phyloP scores from a whole-genome alignment of 2,113 vertebrate species.

The Opisthocomus hoazin region DNA sequence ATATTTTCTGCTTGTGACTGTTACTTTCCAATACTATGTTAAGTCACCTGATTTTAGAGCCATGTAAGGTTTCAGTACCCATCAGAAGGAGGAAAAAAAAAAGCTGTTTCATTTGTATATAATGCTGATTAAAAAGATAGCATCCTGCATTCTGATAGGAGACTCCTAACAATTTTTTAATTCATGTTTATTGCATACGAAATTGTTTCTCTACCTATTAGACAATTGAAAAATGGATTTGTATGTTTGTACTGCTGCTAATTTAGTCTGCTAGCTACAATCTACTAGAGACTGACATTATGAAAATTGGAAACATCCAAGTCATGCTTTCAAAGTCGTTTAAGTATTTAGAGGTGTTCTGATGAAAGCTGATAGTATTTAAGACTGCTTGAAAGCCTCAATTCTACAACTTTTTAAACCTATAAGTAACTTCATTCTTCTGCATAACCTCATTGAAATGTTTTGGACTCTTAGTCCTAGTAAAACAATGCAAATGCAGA shows the following conservation, averaged over 20 bases:
- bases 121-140: background rate
- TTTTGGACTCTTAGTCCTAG: background rate
- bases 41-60: background rate
- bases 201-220: background rate
- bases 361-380: background rate
- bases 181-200: background rate
- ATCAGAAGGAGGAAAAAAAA: background rate
- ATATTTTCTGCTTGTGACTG: background rate
- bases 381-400: background rate
- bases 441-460: background rate
- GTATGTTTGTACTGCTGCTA: background rate
- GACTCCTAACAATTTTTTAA: background rate
- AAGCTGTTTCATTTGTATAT: background rate
- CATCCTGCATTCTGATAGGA: background rate
- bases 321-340: background rate
- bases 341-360: background rate
- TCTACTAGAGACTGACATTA: background rate
- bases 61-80: background rate
- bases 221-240: background rate
- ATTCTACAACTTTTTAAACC: background rate
- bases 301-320: background rate
- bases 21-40: background rate
- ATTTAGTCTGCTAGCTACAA: background rate
- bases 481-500: background rate
- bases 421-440: background rate